Base-by-base conservation (phyloP, 2,113 vertebrate genomes). In the Chrysochloris asiatica region DNA sequence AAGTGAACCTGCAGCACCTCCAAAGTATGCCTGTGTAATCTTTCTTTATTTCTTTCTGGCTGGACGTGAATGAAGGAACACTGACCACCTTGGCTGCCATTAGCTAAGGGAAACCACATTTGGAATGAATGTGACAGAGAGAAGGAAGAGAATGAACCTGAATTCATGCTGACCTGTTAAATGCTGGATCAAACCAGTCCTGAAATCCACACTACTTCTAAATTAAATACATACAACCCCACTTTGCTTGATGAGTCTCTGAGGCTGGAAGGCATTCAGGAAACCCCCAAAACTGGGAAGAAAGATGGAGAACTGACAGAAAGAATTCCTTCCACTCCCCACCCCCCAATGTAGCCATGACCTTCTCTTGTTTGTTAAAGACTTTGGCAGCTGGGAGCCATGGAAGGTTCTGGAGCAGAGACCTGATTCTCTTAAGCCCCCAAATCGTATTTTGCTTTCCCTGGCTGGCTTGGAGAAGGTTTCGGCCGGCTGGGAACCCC, bases 401-500 rank as follows among this genome's bases (percentile, higher is more conserved):
- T 19, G 6, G 9, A 76, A 69, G n/a, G 38, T n/a, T 54, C 56
- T 24, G 12, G 61, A 81, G 24, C 16, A 47, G 41, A 50, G 67
- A 26, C 38, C 13, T 0, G 3, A 33, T 13, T 8, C 50, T 33
- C 24, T 30, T n/a, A 28, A 19, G 19, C 5, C 28, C 19, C 5
- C 4, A 14, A 10, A 0, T 13, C 52, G 36, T 4, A 10, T 2
- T 48, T 43, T 59, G 26, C 30, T 73, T 81, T 63, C 38, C 12
- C 33, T 38, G 78, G n/a, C 52, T 78, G 73, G 22, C 43, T 83
- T 33, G 22, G 50, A 76, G 59, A 45, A 36, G 21, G 43, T 22
- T 56, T 22, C 89, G 94, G 92, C 96, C 89, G n/a, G 94, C 96
- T 88, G 83, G 80, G 91, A 95, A 8, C 17, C 95, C 95, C 94